Percentiles rank a stretch among this genome's conserved stretches.
These are phyloP conservation scores for Scaptomyza caliginosa DNA, from an alignment of 2,888 invertebrate species.

Conservation along the genomic window DNA sequence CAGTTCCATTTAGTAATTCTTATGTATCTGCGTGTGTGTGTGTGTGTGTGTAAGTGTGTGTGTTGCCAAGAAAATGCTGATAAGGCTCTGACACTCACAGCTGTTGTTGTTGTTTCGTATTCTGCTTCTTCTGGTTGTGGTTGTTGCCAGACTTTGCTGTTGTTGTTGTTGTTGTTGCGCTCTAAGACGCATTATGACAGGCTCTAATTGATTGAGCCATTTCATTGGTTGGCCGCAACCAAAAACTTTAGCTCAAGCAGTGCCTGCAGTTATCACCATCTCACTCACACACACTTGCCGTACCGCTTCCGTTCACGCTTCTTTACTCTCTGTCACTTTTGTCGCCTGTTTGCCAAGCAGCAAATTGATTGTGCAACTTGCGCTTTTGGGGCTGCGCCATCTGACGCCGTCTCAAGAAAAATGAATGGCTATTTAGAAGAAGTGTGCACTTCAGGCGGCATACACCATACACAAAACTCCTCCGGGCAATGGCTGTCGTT, in stretches of 20 bases:
- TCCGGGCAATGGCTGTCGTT: background rate
- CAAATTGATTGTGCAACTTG: slow-evolving; percentile 64
- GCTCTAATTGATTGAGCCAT: slow-evolving; percentile 73
- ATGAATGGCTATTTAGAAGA: slow-evolving; percentile 66
- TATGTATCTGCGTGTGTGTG: background rate
- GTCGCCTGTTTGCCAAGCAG: slow-evolving; percentile 64
- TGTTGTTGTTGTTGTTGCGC: background rate
- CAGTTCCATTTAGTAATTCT: background rate
- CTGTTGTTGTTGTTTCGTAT: slow-evolving; percentile 9
- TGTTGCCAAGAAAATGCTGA: slow-evolving; percentile 16
- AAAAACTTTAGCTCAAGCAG: slow-evolving; percentile 49
- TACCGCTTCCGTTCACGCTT: background rate
- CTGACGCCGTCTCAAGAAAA: slow-evolving; percentile 66
- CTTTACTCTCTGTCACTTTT: slow-evolving; percentile 50
- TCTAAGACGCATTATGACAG: slow-evolving; percentile 63
- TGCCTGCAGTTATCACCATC: slow-evolving; percentile 5
- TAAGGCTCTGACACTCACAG: slow-evolving; percentile 26
- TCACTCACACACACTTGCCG: background rate
- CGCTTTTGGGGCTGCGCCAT: slow-evolving; percentile 63
- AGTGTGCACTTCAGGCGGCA: slow-evolving; percentile 16
- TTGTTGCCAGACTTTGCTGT: background rate
- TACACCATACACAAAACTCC: background rate
- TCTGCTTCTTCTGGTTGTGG: slow-evolving; percentile 2
- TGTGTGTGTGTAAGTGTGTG: background rate
- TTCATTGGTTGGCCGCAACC: slow-evolving; percentile 62